These are phyloP conservation scores for Coccyzus lansbergi DNA, from an alignment of 2,797 vertebrate species.

Conservation along the genomic window DNA sequence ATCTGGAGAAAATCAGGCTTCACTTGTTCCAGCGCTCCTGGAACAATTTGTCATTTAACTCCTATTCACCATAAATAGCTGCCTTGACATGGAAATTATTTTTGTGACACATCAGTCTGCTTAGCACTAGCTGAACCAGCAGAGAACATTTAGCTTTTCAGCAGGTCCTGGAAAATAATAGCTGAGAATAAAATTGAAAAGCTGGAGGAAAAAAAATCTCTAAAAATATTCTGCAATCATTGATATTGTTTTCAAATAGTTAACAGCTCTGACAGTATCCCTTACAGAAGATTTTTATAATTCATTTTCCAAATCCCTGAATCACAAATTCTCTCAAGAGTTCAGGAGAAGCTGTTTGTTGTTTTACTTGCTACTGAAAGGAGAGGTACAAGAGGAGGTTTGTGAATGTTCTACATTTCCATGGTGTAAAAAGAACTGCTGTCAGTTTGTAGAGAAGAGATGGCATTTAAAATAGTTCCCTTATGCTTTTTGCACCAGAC, in stretches of 20 bases:
- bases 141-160: neutral
- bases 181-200: constrained; percentile 2
- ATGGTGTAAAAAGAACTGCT: neutral
- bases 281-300: neutral
- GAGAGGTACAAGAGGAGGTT: neutral
- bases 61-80: constrained; percentile 51
- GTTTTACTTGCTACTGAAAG: neutral
- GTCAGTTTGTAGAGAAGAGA: neutral
- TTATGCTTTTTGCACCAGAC: neutral
- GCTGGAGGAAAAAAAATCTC: neutral
- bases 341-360: neutral
- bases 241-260: neutral
- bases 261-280: neutral
- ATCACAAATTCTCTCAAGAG: neutral
- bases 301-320: neutral
- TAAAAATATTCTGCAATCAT: neutral
- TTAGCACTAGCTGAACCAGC: constrained; percentile 10
- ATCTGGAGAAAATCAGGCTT: constrained; percentile 51
- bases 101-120: neutral
- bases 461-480: neutral
- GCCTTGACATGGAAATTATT: constrained; percentile 49
- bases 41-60: constrained; percentile 55
- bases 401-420: neutral
- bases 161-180: neutral
- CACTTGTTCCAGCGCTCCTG: constrained; percentile 39